Conservation (phyloP, 2,797 vertebrate species). For the Benthosema pterotum region DNA sequence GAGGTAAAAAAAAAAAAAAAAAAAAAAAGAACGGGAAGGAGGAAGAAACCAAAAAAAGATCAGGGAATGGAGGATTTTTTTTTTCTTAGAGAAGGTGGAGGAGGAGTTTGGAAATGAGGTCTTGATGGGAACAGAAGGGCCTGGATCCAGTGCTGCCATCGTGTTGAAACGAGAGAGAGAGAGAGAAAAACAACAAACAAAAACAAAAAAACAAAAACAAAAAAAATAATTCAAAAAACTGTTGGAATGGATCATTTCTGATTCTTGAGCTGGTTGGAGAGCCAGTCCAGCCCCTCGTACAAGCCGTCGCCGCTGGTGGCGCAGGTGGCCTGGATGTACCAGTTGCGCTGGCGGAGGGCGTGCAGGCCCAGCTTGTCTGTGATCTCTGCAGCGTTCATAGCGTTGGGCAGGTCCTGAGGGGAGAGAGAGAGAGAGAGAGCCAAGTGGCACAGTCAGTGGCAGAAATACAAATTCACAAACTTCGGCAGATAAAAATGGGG, state of each 20-base stretch:
- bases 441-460: rapidly evolving
- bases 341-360: conserved; percentile 83
- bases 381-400: conserved; percentile 88
- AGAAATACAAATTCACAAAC: too few species aligned
- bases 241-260: conserved; percentile 86
- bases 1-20: conserved; percentile 23
- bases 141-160: conserved; percentile 77
- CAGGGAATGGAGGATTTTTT: conserved; percentile 62
- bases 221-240: conserved; percentile 66
- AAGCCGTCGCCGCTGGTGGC: conserved; percentile 86
- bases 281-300: conserved; percentile 88
- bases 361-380: conserved; percentile 88
- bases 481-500: too few species aligned
- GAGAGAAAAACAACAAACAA: conserved; percentile 44
- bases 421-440: neutral
- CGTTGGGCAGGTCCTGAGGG: conserved; percentile 84
- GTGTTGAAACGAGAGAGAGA: conserved; percentile 64
- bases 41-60: conserved; percentile 6
- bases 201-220: conserved; percentile 36
- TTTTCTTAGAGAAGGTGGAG: conserved; percentile 59
- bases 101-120: conserved; percentile 46
- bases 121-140: conserved; percentile 57
- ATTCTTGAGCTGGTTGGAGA: conserved; percentile 88
- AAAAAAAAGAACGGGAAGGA: conserved; percentile 28
- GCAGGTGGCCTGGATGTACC: conserved; percentile 89